These are phyloP conservation scores for Cataglyphis livida DNA, from an alignment of 2,888 invertebrate genomes.

Conservation along the genomic window DNA sequence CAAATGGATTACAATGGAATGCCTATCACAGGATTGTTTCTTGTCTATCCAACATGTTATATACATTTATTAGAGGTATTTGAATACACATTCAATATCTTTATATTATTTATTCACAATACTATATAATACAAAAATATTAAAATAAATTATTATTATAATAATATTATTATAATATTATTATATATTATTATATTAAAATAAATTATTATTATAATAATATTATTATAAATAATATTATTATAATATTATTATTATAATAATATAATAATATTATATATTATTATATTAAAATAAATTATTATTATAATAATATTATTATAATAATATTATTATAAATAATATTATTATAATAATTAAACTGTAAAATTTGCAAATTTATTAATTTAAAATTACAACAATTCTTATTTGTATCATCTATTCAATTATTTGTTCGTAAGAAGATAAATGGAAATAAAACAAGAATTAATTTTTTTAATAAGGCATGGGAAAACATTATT, in stretches of 20 bases:
- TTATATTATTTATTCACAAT: neutral
- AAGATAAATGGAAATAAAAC: neutral
- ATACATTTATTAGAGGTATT: constrained; percentile 78
- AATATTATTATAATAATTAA: neutral
- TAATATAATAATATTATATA: no score
- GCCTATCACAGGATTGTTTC: constrained; percentile 73
- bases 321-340: no score
- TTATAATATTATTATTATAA: no score
- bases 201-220: no score
- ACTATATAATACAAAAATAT: constrained; percentile 25
- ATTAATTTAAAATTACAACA: neutral
- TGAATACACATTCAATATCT: neutral
- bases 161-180: no score
- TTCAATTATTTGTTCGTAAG: neutral
- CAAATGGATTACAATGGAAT: constrained; percentile 67
- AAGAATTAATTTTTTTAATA: constrained; percentile 44
- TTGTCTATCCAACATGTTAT: constrained; percentile 77
- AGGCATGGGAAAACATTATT: constrained; percentile 78
- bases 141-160: constrained; percentile 2
- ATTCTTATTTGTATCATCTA: neutral
- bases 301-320: no score
- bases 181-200: no score
- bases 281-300: no score
- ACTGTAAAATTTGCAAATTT: neutral
- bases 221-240: no score